A percentile compares a stretch with the other conserved stretches of the same genome.
These are phyloP conservation scores for Zygogramma bicolorata DNA, from an alignment of 2,888 invertebrate genomes.

Conservation along the genomic window DNA sequence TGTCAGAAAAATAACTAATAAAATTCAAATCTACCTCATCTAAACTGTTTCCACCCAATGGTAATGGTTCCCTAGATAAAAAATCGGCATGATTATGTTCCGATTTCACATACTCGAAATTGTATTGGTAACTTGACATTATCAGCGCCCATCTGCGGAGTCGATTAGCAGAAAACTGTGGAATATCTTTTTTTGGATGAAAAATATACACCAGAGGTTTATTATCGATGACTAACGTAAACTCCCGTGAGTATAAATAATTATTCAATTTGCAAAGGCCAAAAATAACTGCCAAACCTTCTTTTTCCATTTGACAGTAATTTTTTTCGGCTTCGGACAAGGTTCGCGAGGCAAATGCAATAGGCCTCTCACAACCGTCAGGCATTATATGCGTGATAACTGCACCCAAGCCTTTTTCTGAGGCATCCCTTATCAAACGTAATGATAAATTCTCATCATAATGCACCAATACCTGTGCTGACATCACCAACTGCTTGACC, in stretches of 20 bases:
- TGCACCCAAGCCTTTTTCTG: not conserved
- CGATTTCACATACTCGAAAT: too few relatives aligned
- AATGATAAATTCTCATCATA: not conserved
- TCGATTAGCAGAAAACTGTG: too few relatives aligned
- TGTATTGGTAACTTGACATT: too few relatives aligned
- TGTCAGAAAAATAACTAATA: not conserved
- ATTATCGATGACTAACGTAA: not conserved
- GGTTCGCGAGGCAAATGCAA: not conserved
- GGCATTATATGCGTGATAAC: not conserved
- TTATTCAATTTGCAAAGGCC: not conserved
- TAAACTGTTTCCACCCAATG: too few relatives aligned
- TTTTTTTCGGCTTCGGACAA: not conserved
- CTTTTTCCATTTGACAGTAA: not conserved
- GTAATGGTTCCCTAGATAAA: too few relatives aligned
- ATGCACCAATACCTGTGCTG: constrained; percentile 24
- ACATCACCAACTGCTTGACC: constrained; percentile 17
- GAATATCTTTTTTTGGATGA: not conserved
- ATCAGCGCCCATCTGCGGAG: not conserved
- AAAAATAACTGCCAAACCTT: constrained; percentile 4
- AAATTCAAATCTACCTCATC: not conserved
- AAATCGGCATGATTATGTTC: not conserved
- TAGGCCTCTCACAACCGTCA: not conserved
- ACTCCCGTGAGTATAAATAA: not conserved
- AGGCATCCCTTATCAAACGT: not conserved
- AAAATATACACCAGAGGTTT: not conserved